These are phyloP conservation scores for Euspilapteryx auroguttella DNA, from an alignment of 2,888 invertebrate species.

Conservation along the genomic window DNA sequence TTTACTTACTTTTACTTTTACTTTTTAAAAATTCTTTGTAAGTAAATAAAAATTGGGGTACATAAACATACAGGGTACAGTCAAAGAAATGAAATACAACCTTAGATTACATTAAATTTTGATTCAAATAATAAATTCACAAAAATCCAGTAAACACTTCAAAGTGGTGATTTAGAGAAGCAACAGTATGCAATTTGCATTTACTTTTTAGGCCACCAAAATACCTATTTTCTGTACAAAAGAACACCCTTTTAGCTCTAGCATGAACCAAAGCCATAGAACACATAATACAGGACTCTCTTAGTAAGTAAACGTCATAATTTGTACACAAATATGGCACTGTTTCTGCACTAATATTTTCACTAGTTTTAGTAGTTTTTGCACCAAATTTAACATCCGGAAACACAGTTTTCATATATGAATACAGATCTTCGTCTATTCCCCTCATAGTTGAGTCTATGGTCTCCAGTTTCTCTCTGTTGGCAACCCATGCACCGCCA, in stretches of 20 bases:
- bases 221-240: constrained; percentile 45
- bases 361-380: constrained; percentile 24
- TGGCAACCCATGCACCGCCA: constrained; percentile 69
- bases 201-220: constrained; percentile 73
- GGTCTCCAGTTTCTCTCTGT: constrained; percentile 8
- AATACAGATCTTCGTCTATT: constrained; percentile 31
- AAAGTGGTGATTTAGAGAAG: constrained; percentile 88
- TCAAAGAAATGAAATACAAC: too few species aligned
- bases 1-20: too few species aligned
- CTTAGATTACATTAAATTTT: too few species aligned
- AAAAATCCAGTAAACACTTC: constrained; percentile 76
- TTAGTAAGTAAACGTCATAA: constrained; percentile 78
- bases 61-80: too few species aligned
- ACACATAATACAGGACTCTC: constrained; percentile 94
- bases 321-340: constrained; percentile 86
- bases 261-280: constrained; percentile 94
- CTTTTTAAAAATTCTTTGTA: too few species aligned
- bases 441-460: constrained; percentile 18
- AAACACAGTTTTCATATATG: constrained; percentile 26
- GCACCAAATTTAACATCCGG: constrained; percentile 47
- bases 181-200: constrained; percentile 75
- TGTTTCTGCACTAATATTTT: constrained; percentile 15
- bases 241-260: constrained; percentile 82
- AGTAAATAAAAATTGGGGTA: too few species aligned
- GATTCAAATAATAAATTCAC: too few species aligned